Base-by-base conservation (phyloP, 2,113 vertebrate genomes). In the Urocynchramus pylzowi region DNA sequence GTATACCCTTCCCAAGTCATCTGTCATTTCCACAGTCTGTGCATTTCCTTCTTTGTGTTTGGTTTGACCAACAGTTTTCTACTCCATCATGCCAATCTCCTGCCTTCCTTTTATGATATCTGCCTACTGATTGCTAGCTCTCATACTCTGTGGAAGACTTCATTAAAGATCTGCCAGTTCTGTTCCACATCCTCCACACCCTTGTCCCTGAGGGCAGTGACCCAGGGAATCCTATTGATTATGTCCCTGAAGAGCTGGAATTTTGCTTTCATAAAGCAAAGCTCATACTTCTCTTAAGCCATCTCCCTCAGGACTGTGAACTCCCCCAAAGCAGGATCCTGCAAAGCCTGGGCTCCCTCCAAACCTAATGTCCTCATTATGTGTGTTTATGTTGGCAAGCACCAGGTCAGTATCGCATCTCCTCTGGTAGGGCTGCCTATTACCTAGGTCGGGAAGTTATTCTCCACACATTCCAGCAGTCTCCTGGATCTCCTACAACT, bases 1-100 rank as follows among this genome's bases (percentile, higher is more conserved):
- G 4, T 37, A 19, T 45, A 52, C 14, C 13, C 28, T 68, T 60
- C 37, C 54, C 23, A 39, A 13, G 6, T 45, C n/a, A 39, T 6
- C 3, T 12, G 11, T 39, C 23, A 33, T 39, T 41, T 56, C 18
- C 9, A 47, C 0, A 0, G 14, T n/a, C 15, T 39, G 11, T 54
- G 15, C 33, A 54, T 28, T 45, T 47, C 3, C n/a, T 74, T 47
- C 28, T 56, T 84, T 24, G 17, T 3, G 4, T 23, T 28, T 47
- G 7, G 22, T 56, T 64, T 74, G 15, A 47, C 19, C 41, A 64
- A 54, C 9, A 41, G 23, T 19, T 64, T 31, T 33, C 23, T 47
- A 7, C 15, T 54, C 22, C 64, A 23, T 15, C n/a, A 23, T 45
- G n/a, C 14, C 9, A 54, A 31, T 33, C 39, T 74, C 27, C 12